Percentiles rank a stretch among this genome's conserved stretches.
Conservation (phyloP, 2,797 vertebrate species). For the Numenius phaeopus region DNA sequence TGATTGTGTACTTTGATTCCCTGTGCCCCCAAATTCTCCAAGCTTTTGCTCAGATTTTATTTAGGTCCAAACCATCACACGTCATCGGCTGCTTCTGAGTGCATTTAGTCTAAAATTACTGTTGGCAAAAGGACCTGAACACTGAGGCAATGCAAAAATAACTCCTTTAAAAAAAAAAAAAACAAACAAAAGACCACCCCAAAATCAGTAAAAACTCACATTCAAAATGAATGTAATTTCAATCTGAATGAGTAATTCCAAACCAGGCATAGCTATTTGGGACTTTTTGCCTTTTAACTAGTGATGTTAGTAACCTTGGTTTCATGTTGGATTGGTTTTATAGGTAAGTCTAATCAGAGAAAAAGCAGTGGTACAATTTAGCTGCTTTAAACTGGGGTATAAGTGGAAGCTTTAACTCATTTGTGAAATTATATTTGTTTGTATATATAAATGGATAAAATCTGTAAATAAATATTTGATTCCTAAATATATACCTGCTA, state of each 20-base stretch:
- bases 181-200: neutral
- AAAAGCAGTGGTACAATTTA: neutral
- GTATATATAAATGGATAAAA: neutral
- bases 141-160: neutral
- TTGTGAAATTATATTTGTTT: neutral
- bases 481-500: neutral
- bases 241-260: neutral
- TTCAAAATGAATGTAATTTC: neutral
- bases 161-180: neutral
- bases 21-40: neutral
- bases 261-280: neutral
- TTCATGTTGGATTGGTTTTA: neutral
- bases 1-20: neutral
- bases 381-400: neutral
- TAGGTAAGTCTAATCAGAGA: neutral
- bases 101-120: neutral
- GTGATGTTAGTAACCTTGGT: neutral
- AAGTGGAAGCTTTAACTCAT: neutral
- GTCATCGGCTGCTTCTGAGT: neutral
- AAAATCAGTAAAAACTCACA: neutral
- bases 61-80: neutral
- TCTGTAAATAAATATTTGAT: neutral
- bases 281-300: neutral
- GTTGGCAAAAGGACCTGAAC: neutral
- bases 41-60: neutral